phyloP scores from a whole-genome alignment of 2,113 vertebrate genomes.

The Mastomys coucha region DNA sequence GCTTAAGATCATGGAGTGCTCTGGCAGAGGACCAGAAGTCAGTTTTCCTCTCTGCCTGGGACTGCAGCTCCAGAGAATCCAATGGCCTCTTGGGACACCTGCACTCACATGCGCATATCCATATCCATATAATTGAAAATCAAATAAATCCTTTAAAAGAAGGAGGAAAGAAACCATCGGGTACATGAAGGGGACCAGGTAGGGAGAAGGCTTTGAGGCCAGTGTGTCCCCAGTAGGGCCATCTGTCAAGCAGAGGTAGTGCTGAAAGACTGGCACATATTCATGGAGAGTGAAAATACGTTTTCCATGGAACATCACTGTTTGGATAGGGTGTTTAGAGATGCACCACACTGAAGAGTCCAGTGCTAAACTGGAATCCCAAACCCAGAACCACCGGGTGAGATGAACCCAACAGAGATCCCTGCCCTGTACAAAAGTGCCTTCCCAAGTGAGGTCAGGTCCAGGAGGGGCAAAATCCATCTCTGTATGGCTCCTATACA shows the following conservation, averaged over 20 bases:
- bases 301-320: neutral
- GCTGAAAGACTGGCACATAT: neutral
- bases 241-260: neutral
- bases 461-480: neutral
- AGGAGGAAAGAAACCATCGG: neutral
- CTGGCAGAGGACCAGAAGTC: neutral
- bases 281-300: neutral
- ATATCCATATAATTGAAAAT: neutral
- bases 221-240: too few species aligned
- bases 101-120: neutral
- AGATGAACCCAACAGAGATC: neutral
- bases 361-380: neutral
- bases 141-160: neutral
- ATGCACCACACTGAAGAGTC: too few species aligned
- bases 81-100: neutral
- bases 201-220: neutral
- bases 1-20: neutral
- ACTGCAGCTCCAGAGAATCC: neutral
- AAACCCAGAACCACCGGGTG: neutral
- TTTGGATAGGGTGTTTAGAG: neutral
- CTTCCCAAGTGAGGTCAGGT: neutral
- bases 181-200: neutral
- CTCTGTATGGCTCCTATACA: neutral
- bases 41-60: neutral
- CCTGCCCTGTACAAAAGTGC: neutral